Base-by-base conservation (phyloP, 2,888 invertebrate genomes). In the Bimastos eiseni region DNA sequence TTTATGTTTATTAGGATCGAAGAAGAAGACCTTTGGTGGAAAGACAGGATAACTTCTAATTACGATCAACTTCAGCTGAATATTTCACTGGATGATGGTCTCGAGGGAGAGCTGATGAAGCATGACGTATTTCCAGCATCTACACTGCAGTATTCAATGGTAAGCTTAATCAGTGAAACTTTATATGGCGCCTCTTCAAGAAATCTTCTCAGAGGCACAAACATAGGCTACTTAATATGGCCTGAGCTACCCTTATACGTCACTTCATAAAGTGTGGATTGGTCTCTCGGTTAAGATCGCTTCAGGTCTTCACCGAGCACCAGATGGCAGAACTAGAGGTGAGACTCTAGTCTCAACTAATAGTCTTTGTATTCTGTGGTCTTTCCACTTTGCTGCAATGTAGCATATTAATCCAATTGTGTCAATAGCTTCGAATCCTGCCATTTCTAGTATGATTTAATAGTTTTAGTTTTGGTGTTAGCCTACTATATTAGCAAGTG, bases 301-400 rank as follows among this genome's bases (percentile, higher is more conserved):
- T 86, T 19, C 36, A 34, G 34, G 86, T 86, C 24, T 86, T 86
- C 34, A 86, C 86, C 19, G 86, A 86, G 0, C 86, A 86, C 86
- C 86, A 86, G 86, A 17, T 86, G 86, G 86, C 86, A 21, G 36
- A 86, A 37, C 86, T 86, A 34, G 86, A 86, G 86, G 86, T 33
- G 36, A 86, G 86, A 86, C 36, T 36, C 24, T 86, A 24, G n/a
- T n/a, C n/a, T n/a, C n/a, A n/a, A n/a, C n/a, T n/a, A n/a, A n/a
- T n/a, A n/a, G n/a, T n/a, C n/a, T n/a, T n/a, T n/a, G n/a, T n/a
- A n/a, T n/a, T n/a, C n/a, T n/a, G n/a, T n/a, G n/a, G n/a, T 49
- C 24, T 24, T 49, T 19, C 44, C 19, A 44, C 17, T 44, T 17
- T 19, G 17, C 49, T 49, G 49, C 21, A 24, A 49, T 49, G 49